Evolutionary conservation across 2,888 invertebrate genomes (phyloP).

Genomic region (Eremobia ochroleuca): DNA sequence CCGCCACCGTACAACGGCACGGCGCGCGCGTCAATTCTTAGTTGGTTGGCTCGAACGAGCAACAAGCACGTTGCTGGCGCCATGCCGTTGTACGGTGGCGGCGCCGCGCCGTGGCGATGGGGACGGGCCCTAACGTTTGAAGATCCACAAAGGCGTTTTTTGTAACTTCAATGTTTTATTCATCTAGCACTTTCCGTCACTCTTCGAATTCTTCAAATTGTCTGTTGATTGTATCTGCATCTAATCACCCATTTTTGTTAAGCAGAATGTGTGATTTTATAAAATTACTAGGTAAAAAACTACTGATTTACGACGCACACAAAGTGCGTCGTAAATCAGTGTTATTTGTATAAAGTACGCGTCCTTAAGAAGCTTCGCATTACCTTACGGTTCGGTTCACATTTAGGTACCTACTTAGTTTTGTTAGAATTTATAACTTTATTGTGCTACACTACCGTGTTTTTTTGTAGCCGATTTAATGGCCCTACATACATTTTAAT

Average conservation of each 20-base stretch:
- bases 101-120: no score
- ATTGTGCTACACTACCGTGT: conserved; percentile 1
- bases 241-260: background rate
- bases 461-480: conserved; percentile 10
- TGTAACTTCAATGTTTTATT: background rate
- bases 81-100: no score
- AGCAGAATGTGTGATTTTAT: background rate
- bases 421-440: conserved; percentile 21
- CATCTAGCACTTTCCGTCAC: background rate
- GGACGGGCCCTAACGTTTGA: no score
- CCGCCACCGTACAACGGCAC: no score
- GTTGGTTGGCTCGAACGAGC: no score
- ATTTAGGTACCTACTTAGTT: conserved; percentile 21
- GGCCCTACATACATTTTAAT: background rate
- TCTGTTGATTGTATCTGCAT: conserved; percentile 30
- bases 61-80: no score
- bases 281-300: background rate
- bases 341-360: conserved; percentile 11
- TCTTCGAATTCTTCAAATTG: background rate
- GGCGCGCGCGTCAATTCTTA: no score
- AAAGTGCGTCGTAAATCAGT: conserved; percentile 13
- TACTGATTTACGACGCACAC: no score
- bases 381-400: conserved; percentile 23
- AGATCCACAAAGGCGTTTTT: conserved; percentile 5
- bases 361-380: conserved; percentile 34